These are phyloP conservation scores for Fopius arisanus DNA, from an alignment of 1,140 invertebrate genomes.

Conservation along the genomic window DNA sequence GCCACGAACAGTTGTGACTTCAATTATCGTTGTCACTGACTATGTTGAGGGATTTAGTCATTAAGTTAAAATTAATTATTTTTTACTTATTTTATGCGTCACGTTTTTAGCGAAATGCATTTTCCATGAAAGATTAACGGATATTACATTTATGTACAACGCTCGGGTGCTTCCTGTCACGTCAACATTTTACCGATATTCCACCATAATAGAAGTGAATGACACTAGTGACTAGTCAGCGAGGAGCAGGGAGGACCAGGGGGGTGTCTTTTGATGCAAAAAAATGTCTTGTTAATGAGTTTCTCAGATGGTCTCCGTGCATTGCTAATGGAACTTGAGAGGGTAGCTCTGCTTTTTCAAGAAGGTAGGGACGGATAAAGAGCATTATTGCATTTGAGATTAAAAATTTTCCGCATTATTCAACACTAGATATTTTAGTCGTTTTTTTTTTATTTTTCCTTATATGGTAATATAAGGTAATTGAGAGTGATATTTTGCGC, in stretches of 20 bases:
- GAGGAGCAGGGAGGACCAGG: too few species aligned
- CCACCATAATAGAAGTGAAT: background rate
- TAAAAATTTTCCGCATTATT: background rate
- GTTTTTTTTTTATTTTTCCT: background rate
- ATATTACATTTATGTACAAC: background rate
- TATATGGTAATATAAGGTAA: too few species aligned
- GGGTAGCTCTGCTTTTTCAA: background rate
- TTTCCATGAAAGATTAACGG: background rate
- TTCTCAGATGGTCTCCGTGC: background rate
- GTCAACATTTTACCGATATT: background rate
- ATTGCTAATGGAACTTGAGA: background rate
- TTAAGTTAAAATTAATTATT: background rate
- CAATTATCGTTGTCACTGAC: too few species aligned
- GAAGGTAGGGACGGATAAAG: background rate
- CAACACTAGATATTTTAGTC: background rate
- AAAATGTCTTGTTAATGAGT: background rate
- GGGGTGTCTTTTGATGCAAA: background rate
- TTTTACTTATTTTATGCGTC: background rate
- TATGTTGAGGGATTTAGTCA: too few species aligned
- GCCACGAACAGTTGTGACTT: too few species aligned
- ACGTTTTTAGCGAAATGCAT: background rate
- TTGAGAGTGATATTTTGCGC: too few species aligned
- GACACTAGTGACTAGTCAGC: too few species aligned
- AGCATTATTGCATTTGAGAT: background rate
- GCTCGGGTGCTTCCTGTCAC: background rate